Conservation (phyloP, 2,888 invertebrate species). For the Aphodius granarius region DNA sequence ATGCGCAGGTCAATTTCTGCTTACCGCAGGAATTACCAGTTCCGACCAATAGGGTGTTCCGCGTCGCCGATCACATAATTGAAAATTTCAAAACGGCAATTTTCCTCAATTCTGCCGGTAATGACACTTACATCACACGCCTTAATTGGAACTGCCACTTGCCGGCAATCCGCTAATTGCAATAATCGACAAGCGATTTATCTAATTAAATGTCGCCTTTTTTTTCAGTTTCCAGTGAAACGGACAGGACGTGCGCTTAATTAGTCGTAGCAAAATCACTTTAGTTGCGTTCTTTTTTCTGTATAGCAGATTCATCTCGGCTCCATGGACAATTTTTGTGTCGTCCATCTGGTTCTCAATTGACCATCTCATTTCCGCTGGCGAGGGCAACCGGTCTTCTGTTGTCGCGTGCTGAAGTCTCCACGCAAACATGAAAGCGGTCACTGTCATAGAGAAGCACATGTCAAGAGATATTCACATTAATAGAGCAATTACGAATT, state of each 20-base stretch:
- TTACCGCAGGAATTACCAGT: slow-evolving; percentile 26
- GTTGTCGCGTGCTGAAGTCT: slow-evolving; percentile 16
- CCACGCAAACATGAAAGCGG: slow-evolving; percentile 33
- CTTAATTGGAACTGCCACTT: background rate
- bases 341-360: slow-evolving; percentile 30
- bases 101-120: slow-evolving; percentile 4
- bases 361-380: slow-evolving; percentile 36
- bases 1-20: background rate
- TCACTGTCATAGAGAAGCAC: slow-evolving; percentile 26
- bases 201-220: background rate
- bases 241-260: background rate
- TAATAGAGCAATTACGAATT: slow-evolving; percentile 5
- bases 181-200: slow-evolving; percentile 6
- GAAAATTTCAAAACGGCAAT: slow-evolving; percentile 12
- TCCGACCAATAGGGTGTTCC: slow-evolving; percentile 2
- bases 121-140: slow-evolving; percentile 5
- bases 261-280: background rate
- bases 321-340: background rate
- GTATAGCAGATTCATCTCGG: slow-evolving; percentile 1
- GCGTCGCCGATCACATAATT: slow-evolving; percentile 9
- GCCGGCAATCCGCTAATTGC: slow-evolving; percentile 1
- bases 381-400: slow-evolving; percentile 5
- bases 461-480: background rate
- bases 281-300: background rate
- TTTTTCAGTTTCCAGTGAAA: background rate